These are phyloP conservation scores for Hippoglossus stenolepis DNA, from an alignment of 2,113 vertebrate species.

Conservation along the genomic window DNA sequence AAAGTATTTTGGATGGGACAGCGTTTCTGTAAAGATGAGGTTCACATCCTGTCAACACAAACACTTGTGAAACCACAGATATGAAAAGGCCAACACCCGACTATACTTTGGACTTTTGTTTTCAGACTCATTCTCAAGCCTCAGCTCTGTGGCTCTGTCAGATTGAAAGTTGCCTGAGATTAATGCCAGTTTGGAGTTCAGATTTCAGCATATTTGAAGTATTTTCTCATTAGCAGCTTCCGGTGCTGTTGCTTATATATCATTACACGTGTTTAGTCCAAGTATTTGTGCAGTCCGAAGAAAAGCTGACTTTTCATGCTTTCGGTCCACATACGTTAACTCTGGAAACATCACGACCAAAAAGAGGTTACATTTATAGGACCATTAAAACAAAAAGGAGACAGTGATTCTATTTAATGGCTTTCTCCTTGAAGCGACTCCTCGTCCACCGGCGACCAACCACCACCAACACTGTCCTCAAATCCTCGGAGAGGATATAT, in stretches of 20 bases:
- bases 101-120: conserved; percentile 14
- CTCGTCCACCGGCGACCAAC: conserved; percentile 16
- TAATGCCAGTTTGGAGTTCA: neutral
- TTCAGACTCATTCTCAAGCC: neutral
- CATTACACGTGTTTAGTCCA: neutral
- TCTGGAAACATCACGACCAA: conserved; percentile 31
- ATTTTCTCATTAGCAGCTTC: conserved; percentile 5
- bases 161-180: neutral
- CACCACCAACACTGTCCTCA: conserved; percentile 20
- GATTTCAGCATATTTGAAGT: neutral
- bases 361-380: conserved; percentile 47
- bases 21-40: conserved; percentile 6
- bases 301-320: conserved; percentile 7
- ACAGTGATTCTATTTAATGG: conserved; percentile 59
- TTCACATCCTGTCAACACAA: neutral
- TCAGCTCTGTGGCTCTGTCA: neutral
- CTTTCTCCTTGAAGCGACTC: conserved; percentile 53
- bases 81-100: neutral
- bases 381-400: conserved; percentile 60
- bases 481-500: conserved; percentile 44
- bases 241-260: neutral
- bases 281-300: neutral
- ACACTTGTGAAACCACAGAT: neutral
- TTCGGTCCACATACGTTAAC: neutral
- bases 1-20: neutral